phyloP scores from a whole-genome alignment of 2,113 vertebrate species.

The Xenopus borealis region DNA sequence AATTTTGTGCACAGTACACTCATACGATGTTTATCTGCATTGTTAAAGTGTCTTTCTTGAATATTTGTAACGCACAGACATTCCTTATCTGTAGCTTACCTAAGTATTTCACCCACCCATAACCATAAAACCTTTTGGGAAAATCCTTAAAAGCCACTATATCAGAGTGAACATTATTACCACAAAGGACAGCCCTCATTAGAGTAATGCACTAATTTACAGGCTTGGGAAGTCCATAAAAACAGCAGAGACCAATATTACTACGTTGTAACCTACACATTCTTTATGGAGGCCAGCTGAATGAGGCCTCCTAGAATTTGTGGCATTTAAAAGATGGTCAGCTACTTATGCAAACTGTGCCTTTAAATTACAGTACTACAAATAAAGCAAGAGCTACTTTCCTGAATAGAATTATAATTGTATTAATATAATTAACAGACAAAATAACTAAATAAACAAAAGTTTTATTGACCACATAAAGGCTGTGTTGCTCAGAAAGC shows the following conservation, averaged over 20 bases:
- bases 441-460: too few relatives aligned
- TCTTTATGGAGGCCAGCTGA: constrained; percentile 18
- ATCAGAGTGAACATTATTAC: constrained; percentile 31
- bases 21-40: not conserved
- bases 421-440: too few relatives aligned
- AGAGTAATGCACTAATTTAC: constrained; percentile 47
- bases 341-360: too few relatives aligned
- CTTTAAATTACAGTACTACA: too few relatives aligned
- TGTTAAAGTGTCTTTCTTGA: not conserved
- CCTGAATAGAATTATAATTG: too few relatives aligned
- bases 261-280: constrained; percentile 36
- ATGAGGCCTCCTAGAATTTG: constrained; percentile 21
- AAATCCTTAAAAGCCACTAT: constrained; percentile 20
- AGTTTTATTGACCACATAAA: too few relatives aligned
- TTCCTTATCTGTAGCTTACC: not conserved
- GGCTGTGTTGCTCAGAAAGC: too few relatives aligned
- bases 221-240: constrained; percentile 44
- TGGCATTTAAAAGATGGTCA: not conserved
- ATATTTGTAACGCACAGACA: not conserved
- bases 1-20: not conserved
- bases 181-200: constrained; percentile 34
- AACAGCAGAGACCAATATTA: constrained; percentile 38
- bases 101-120: not conserved
- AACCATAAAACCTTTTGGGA: constrained; percentile 28
- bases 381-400: too few relatives aligned